These are phyloP conservation scores for Campylomormyrus numenius DNA, from an alignment of 2,113 vertebrate genomes.

Conservation along the genomic window DNA sequence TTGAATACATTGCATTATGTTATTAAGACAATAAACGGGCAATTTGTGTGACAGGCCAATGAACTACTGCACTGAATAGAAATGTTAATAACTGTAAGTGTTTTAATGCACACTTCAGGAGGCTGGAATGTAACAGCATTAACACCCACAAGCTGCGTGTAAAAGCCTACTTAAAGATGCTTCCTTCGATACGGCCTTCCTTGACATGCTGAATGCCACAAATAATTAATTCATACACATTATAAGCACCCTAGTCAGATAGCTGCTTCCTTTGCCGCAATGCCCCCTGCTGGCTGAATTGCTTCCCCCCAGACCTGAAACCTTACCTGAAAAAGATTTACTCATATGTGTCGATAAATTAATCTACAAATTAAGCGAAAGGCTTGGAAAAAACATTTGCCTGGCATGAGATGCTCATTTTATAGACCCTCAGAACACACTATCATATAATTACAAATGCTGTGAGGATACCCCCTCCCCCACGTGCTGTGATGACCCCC, in stretches of 20 bases:
- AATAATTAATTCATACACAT: background rate
- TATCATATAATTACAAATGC: background rate
- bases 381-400: background rate
- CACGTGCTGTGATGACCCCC: background rate
- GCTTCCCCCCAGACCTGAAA: background rate
- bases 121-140: background rate
- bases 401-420: background rate
- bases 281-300: background rate
- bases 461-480: no score
- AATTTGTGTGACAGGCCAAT: background rate
- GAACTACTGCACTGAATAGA: background rate
- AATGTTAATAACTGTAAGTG: background rate
- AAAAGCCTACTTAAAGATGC: background rate
- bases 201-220: background rate
- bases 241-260: background rate
- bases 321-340: background rate
- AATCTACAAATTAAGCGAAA: background rate
- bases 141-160: background rate
- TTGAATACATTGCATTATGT: background rate
- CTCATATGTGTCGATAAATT: background rate
- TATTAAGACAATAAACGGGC: background rate
- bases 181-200: background rate
- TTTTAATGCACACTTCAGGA: background rate
- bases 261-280: background rate
- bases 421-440: background rate